Percentiles rank a stretch among this genome's conserved stretches.
These are phyloP conservation scores for Myotis findleyi DNA, from an alignment of 2,797 vertebrate species.

Conservation along the genomic window DNA sequence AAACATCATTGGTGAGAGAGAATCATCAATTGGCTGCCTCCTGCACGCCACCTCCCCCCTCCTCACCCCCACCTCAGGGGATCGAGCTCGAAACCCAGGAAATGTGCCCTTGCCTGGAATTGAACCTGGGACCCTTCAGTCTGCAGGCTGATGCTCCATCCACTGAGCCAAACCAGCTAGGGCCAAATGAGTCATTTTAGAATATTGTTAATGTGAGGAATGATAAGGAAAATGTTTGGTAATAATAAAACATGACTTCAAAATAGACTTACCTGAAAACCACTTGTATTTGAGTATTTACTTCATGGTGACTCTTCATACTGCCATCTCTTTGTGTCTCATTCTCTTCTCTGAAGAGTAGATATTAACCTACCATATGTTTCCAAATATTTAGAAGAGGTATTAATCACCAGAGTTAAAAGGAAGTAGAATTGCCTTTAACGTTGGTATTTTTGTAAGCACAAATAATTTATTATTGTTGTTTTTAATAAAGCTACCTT, in stretches of 20 bases:
- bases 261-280: neutral
- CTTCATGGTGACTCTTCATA: neutral
- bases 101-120: neutral
- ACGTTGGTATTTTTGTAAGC: neutral
- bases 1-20: neutral
- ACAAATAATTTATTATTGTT: neutral
- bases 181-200: neutral
- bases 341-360: neutral
- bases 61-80: too few species aligned
- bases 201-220: neutral
- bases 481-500: conserved; percentile 21
- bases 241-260: conserved; percentile 40
- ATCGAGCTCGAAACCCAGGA: neutral
- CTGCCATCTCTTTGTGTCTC: neutral
- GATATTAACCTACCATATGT: neutral
- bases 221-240: neutral
- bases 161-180: neutral
- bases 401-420: neutral
- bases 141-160: neutral
- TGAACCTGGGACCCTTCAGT: neutral
- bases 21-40: neutral
- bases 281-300: conserved; percentile 33
- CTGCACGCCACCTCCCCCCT: too few species aligned
- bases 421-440: neutral
- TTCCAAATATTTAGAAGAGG: neutral